phyloP scores from a whole-genome alignment of 2,113 vertebrate genomes.

The Castor canadensis region DNA sequence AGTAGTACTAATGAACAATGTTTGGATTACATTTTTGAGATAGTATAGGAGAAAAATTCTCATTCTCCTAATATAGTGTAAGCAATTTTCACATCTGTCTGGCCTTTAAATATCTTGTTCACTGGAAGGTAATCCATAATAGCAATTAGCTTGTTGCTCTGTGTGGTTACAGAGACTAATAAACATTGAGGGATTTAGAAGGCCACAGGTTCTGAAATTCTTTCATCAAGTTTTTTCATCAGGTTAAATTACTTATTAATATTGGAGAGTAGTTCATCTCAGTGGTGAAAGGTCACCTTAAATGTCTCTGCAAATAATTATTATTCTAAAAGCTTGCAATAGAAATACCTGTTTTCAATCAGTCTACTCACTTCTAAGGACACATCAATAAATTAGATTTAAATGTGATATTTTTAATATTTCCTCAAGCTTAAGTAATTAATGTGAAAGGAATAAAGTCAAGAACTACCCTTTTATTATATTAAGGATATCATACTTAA shows the following conservation, averaged over 20 bases:
- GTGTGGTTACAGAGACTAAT: not conserved
- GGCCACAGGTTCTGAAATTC: conserved; percentile 14
- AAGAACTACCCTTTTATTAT: not conserved
- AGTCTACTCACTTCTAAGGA: not conserved
- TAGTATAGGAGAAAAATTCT: not conserved
- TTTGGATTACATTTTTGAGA: not conserved
- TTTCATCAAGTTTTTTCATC: not conserved
- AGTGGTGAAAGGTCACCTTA: conserved; percentile 9
- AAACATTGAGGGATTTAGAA: not conserved
- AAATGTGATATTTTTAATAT: not conserved
- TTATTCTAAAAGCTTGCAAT: not conserved
- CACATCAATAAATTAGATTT: conserved; percentile 7
- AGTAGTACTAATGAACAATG: not conserved
- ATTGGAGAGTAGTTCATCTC: not conserved
- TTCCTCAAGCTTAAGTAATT: not conserved
- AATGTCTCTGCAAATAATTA: conserved; percentile 40
- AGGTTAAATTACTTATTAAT: conserved; percentile 46
- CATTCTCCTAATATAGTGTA: not conserved
- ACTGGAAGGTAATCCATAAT: not conserved
- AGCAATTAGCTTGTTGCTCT: conserved; percentile 18
- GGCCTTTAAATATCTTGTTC: conserved; percentile 22
- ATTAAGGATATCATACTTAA: not conserved
- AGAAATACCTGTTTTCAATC: conserved; percentile 5
- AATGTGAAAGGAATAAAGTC: not conserved
- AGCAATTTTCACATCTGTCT: conserved; percentile 27